These are phyloP conservation scores for Strigamia crassipes DNA, from an alignment of 2,888 invertebrate species.

Conservation along the genomic window DNA sequence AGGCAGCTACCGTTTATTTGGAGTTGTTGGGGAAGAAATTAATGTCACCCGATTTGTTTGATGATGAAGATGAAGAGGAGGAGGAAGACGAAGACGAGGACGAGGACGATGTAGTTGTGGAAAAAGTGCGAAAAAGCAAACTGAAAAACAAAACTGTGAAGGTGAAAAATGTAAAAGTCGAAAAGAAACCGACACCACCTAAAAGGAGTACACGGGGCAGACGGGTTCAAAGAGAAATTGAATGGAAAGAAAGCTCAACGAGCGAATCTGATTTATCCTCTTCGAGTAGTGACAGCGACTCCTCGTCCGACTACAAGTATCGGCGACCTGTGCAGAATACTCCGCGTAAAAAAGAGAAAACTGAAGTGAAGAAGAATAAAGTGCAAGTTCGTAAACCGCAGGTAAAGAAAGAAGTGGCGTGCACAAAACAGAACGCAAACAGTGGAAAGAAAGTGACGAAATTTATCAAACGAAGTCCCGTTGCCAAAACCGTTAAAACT, in stretches of 20 bases:
- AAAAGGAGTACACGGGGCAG: background rate
- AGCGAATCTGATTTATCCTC: background rate
- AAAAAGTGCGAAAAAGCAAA: conserved; percentile 1
- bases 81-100: background rate
- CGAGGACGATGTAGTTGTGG: background rate
- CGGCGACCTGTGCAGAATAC: background rate
- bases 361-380: background rate
- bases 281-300: background rate
- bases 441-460: background rate
- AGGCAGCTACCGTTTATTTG: conserved; percentile 75
- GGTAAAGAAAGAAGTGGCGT: background rate
- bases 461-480: background rate
- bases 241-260: background rate
- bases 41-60: conserved; percentile 67
- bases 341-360: background rate
- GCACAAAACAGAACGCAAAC: background rate
- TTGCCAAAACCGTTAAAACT: background rate
- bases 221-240: conserved; percentile 4
- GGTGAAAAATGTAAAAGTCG: background rate
- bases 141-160: background rate
- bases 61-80: conserved; percentile 58
- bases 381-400: background rate
- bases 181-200: background rate
- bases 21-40: conserved; percentile 73
- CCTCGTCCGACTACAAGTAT: conserved; percentile 4